These are phyloP conservation scores for Geodia barretti DNA, from an alignment of 37 sponge, comb jelly and placozoan species.

Conservation along the genomic window DNA sequence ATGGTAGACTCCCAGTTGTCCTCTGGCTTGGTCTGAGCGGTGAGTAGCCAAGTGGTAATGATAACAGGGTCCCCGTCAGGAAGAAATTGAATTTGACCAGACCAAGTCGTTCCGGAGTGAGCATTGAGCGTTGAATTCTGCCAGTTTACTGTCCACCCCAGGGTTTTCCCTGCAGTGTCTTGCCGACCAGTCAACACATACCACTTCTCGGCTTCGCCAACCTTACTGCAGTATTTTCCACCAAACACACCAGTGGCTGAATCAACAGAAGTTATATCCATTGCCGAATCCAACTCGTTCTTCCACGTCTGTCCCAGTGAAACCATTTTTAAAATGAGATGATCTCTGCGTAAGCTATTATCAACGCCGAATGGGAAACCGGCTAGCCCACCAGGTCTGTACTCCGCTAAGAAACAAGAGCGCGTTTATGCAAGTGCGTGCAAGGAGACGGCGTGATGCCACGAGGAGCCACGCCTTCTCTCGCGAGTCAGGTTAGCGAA, in stretches of 20 bases:
- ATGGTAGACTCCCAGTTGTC: constrained; percentile 1
- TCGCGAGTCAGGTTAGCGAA: too few relatives aligned
- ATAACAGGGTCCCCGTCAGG: not conserved
- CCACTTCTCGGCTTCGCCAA: constrained; percentile 7
- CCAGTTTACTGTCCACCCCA: constrained; percentile 2
- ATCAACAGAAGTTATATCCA: not conserved
- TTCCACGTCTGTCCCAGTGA: too few relatives aligned
- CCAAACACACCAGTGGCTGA: not conserved
- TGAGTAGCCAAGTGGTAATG: constrained; percentile 9
- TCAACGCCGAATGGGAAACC: too few relatives aligned
- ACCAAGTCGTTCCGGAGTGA: constrained; percentile 3
- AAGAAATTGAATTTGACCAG: not conserved
- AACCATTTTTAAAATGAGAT: too few relatives aligned
- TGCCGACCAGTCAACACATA: not conserved
- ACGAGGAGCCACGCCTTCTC: too few relatives aligned
- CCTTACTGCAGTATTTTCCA: not conserved
- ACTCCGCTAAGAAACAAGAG: too few relatives aligned
- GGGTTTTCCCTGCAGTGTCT: not conserved
- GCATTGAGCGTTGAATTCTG: not conserved
- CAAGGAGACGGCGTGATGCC: too few relatives aligned
- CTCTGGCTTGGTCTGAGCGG: not conserved
- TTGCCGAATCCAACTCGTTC: not conserved
- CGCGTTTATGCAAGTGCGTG: too few relatives aligned
- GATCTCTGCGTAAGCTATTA: too few relatives aligned
- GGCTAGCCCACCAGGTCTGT: too few relatives aligned